phyloP scores from a whole-genome alignment of 1,140 invertebrate species.

The Aleiodes sp. region DNA sequence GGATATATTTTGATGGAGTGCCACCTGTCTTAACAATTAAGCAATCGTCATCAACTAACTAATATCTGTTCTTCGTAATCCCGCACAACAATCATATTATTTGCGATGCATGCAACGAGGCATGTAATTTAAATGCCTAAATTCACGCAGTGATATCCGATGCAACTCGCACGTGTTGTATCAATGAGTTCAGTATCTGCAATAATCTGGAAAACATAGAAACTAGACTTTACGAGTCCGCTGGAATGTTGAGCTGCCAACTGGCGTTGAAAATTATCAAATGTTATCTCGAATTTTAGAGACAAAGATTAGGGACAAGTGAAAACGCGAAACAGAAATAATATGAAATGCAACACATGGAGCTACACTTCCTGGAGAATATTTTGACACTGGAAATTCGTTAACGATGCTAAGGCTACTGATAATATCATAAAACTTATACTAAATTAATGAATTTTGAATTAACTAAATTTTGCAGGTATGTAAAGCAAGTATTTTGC shows the following conservation, averaged over 20 bases:
- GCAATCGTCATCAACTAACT: constrained; percentile 28
- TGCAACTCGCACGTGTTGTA: background rate
- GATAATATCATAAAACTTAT: too few relatives aligned
- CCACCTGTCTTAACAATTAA: constrained; percentile 42
- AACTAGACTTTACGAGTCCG: background rate
- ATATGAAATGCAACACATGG: background rate
- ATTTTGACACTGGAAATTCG: too few relatives aligned
- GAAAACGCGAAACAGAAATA: background rate
- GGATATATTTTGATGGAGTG: constrained; percentile 28
- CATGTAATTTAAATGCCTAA: background rate
- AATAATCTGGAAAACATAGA: background rate
- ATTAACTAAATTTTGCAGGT: too few relatives aligned
- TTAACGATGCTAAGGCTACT: too few relatives aligned
- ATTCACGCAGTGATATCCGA: background rate
- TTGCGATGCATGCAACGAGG: background rate
- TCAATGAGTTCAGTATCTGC: background rate
- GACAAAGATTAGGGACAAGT: background rate
- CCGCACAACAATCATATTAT: too few relatives aligned
- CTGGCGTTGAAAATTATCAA: background rate
- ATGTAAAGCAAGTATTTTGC: too few relatives aligned
- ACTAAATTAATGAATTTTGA: too few relatives aligned
- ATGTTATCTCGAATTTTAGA: background rate
- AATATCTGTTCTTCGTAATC: background rate
- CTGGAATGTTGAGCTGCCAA: background rate
- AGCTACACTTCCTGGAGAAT: too few relatives aligned